These are phyloP conservation scores for Falco concolor DNA, from an alignment of 2,797 vertebrate species.

Conservation along the genomic window DNA sequence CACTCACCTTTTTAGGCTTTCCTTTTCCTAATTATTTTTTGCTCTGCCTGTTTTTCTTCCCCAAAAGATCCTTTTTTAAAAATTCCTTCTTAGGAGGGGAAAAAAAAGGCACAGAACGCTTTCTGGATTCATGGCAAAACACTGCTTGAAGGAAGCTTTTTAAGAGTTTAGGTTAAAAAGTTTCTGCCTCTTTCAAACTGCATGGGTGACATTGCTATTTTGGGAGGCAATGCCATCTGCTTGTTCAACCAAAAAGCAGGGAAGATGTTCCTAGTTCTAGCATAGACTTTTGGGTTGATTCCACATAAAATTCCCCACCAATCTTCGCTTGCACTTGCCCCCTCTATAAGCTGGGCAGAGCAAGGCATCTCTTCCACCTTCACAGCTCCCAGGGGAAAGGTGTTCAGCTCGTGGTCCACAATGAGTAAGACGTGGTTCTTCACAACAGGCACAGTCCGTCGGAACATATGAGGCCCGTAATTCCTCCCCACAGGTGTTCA, in stretches of 20 bases:
- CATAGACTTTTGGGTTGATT: conserved; percentile 16
- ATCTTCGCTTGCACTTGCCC: background rate
- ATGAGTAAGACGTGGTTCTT: background rate
- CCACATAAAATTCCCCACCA: background rate
- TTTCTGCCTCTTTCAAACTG: conserved; percentile 53
- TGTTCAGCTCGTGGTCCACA: background rate
- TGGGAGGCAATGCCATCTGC: conserved; percentile 50
- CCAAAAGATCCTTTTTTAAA: background rate
- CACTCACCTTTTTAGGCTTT: conserved; percentile 8
- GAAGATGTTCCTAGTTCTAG: conserved; percentile 50
- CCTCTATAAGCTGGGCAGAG: background rate
- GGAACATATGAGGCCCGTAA: fast-evolving
- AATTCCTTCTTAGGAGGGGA: background rate
- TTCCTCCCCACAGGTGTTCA: background rate
- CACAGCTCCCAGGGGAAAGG: background rate
- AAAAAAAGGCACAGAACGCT: background rate
- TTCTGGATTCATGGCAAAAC: conserved; percentile 30
- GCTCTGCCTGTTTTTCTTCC: background rate
- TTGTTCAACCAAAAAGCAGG: conserved; percentile 38
- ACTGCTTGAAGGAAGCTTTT: conserved; percentile 12
- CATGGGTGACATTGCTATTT: conserved; percentile 60
- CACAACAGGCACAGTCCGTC: background rate
- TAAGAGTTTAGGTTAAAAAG: conserved; percentile 58
- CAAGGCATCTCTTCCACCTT: background rate
- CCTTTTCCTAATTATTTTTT: conserved; percentile 35